These are phyloP conservation scores for Dallia pectoralis DNA, from an alignment of 2,797 vertebrate genomes.

Conservation along the genomic window DNA sequence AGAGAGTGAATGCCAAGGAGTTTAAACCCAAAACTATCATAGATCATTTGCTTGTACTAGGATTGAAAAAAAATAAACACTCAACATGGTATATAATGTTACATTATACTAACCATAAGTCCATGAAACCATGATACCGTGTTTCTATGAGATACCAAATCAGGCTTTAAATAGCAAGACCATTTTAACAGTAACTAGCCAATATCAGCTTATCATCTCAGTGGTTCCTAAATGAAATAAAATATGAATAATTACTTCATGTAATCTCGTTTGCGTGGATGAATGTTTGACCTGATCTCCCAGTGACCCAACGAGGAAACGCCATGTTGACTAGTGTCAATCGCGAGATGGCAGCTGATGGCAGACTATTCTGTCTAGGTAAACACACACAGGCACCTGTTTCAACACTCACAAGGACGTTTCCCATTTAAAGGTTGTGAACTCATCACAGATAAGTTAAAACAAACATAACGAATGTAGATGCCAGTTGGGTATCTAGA, in stretches of 20 bases:
- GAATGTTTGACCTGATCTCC: background rate
- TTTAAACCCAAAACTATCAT: slow-evolving; percentile 13
- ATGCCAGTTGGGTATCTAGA: background rate
- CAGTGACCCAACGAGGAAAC: background rate
- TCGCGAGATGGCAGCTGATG: slow-evolving; percentile 6
- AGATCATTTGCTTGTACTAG: slow-evolving; percentile 13
- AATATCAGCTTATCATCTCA: background rate
- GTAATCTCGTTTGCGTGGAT: background rate
- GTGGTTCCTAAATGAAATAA: slow-evolving; percentile 13
- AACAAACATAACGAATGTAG: slow-evolving; percentile 1
- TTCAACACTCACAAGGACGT: background rate
- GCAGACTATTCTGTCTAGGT: background rate
- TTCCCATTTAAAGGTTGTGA: slow-evolving; percentile 2
- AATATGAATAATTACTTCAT: slow-evolving; percentile 18
- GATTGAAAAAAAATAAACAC: slow-evolving; percentile 14
- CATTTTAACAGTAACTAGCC: background rate
- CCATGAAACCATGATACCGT: slow-evolving; percentile 16
- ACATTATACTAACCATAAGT: background rate
- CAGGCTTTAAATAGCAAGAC: background rate
- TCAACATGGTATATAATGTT: background rate
- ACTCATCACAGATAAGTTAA: slow-evolving; percentile 1
- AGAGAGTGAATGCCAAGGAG: background rate
- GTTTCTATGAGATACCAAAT: slow-evolving; percentile 7
- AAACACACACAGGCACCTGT: slow-evolving; percentile 2
- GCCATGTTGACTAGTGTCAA: background rate